A percentile compares a stretch with the other conserved stretches of the same genome.
Conservation (phyloP, 2,888 invertebrate species). For the Lacanobia wlatinum region DNA sequence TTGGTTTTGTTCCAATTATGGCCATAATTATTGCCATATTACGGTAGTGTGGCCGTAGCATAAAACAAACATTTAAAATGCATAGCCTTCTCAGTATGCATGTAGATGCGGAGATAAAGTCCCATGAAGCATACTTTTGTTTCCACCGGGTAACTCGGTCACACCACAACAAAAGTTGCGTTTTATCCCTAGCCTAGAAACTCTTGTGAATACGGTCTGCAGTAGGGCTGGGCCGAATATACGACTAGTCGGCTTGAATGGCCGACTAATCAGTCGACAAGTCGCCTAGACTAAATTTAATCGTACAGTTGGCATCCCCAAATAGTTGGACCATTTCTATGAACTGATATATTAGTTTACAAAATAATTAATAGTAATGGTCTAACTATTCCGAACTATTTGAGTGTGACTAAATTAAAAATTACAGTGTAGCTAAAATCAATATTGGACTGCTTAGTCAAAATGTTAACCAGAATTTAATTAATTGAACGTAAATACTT, state of each 20-base stretch:
- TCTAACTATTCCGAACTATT: too few relatives aligned
- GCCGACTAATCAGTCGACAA: neutral
- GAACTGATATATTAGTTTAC: too few relatives aligned
- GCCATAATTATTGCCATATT: too few relatives aligned
- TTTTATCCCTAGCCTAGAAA: slow-evolving; percentile 64
- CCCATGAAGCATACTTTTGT: slow-evolving; percentile 57
- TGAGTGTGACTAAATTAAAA: too few relatives aligned
- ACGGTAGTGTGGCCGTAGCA: too few relatives aligned
- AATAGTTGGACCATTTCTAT: neutral
- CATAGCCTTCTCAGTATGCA: slow-evolving; percentile 54
- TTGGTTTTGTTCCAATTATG: too few relatives aligned
- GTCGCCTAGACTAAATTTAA: neutral
- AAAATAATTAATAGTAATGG: too few relatives aligned
- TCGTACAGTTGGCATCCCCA: neutral
- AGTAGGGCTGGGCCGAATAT: neutral
- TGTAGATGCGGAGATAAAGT: slow-evolving; percentile 58
- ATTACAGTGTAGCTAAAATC: too few relatives aligned
- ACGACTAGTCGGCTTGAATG: neutral
- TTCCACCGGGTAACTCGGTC: slow-evolving; percentile 70
- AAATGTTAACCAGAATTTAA: too few relatives aligned
- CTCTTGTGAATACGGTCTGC: slow-evolving; percentile 53
- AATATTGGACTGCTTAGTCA: too few relatives aligned
- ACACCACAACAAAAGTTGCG: slow-evolving; percentile 67
- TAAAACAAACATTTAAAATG: slow-evolving; percentile 40
- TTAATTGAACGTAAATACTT: too few relatives aligned